phyloP scores from a whole-genome alignment of 2,888 invertebrate genomes.

The Heliconius sara region DNA sequence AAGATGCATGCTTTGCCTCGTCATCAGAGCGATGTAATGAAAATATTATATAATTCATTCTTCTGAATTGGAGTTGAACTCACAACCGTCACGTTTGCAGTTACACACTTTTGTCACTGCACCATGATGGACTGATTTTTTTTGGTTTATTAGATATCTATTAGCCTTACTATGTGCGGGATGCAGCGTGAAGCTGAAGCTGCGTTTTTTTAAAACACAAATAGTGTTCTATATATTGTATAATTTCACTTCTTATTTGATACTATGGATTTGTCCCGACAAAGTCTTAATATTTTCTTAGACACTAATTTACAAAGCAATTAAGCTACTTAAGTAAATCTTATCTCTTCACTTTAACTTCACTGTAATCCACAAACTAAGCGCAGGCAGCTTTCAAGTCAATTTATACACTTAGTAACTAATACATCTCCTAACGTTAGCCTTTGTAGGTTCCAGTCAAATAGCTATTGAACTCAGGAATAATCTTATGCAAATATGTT shows the following conservation, averaged over 20 bases:
- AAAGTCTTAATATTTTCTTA: not conserved
- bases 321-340: not conserved
- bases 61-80: too few relatives aligned
- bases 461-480: not conserved
- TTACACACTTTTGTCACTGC: too few relatives aligned
- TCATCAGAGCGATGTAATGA: too few relatives aligned
- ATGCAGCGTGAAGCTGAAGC: too few relatives aligned
- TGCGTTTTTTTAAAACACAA: too few relatives aligned
- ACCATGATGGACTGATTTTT: too few relatives aligned
- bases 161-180: too few relatives aligned
- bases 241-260: not conserved
- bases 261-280: too few relatives aligned
- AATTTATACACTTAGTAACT: conserved; percentile 20
- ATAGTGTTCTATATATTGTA: not conserved
- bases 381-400: conserved; percentile 1
- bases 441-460: not conserved
- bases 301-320: not conserved
- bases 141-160: too few relatives aligned
- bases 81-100: too few relatives aligned
- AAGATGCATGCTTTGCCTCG: too few relatives aligned
- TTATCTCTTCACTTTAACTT: conserved; percentile 7
- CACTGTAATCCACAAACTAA: not conserved
- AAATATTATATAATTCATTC: too few relatives aligned
- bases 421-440: conserved; percentile 4
- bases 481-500: not conserved